Percentiles rank a stretch among this genome's conserved stretches.
Conservation (phyloP, 30 jellyfish, hydroid and myxozoan species). For the Pseudorhiza aurosa region DNA sequence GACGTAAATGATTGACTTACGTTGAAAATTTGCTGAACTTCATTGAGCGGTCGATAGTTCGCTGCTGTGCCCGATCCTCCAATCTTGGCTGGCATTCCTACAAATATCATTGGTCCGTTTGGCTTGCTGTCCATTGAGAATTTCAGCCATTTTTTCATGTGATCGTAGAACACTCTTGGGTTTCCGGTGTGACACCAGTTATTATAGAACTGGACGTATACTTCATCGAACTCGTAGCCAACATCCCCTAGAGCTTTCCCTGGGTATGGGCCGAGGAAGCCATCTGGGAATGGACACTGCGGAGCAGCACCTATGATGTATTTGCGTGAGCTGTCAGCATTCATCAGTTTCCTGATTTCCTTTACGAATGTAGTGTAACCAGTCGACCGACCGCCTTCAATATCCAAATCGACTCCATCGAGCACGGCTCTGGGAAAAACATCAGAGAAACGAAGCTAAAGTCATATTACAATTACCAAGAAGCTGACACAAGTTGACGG, state of each 20-base stretch:
- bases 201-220: conserved; percentile 94
- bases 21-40: conserved; percentile 73
- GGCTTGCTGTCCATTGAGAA: conserved; percentile 72
- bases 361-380: conserved; percentile 87
- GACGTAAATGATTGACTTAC: conserved; percentile 50
- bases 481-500: too few relatives aligned
- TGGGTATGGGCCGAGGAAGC: conserved; percentile 89
- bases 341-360: conserved; percentile 80
- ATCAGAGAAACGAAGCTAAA: too few relatives aligned
- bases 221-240: conserved; percentile 92
- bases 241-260: conserved; percentile 97
- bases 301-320: conserved; percentile 98
- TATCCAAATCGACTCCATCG: conserved; percentile 97
- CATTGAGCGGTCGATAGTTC: conserved; percentile 83
- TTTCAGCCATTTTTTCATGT: conserved; percentile 86
- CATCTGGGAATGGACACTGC: conserved; percentile 99
- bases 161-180: conserved; percentile 78
- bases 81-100: conserved; percentile 94
- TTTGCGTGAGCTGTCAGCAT: conserved; percentile 71
- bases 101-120: conserved; percentile 85
- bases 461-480: too few relatives aligned
- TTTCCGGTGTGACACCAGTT: conserved; percentile 99
- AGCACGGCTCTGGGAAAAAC: conserved; percentile 79
- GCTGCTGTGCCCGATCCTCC: conserved; percentile 97
- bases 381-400: conserved; percentile 92